Evolutionary conservation across 2,797 vertebrate species (phyloP), one percentile per base, ranked within the genome.

Genomic region (Falco biarmicus): DNA sequence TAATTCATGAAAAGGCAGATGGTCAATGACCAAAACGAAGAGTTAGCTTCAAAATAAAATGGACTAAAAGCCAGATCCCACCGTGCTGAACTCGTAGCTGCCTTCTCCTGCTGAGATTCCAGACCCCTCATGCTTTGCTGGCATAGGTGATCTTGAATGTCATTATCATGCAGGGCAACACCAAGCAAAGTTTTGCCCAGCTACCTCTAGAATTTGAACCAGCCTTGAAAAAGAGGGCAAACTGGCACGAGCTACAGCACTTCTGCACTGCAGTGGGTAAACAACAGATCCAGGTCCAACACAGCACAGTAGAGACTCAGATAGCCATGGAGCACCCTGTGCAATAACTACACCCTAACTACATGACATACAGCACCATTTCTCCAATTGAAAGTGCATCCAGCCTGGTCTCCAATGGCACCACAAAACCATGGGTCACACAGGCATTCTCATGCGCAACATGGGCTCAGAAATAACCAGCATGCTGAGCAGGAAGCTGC

Each of bases 161-260:
- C 11, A 45, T 45, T 0, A 0, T 19, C 3, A 6, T 1, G 4
- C n/a, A 87, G 39, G 39, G 12, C 26, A 93, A 70, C 11, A 45
- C 25, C 4, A 20, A 4, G 8, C 5, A 37, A 84, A 65, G 6
- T 66, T 87, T 59, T 3, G 1, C 12, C 22, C n/a, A 82, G 28
- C n/a, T 82, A 21, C 11, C 13, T 47, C 71, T 47, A 60, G 78
- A 89, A 68, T 39, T 80, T 56, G n/a, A 57, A 90, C 34, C n/a
- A 89, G 14, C 31, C 50, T 83, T 68, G 25, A 48, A 60, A 56
- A 84, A 85, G 45, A 74, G 18, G 51, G 20, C 28, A 53, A 53
- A 70, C 3, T 41, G n/a, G 2, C 25, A 48, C 9, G 9, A 93
- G 29, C 57, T 71, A 18, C 32, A 59, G 20, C 0, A 1, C 13